Evolutionary conservation across 2,113 vertebrate genomes (phyloP), one percentile per base, ranked within the genome.

Genomic region (Ophthalmolycus amberensis): DNA sequence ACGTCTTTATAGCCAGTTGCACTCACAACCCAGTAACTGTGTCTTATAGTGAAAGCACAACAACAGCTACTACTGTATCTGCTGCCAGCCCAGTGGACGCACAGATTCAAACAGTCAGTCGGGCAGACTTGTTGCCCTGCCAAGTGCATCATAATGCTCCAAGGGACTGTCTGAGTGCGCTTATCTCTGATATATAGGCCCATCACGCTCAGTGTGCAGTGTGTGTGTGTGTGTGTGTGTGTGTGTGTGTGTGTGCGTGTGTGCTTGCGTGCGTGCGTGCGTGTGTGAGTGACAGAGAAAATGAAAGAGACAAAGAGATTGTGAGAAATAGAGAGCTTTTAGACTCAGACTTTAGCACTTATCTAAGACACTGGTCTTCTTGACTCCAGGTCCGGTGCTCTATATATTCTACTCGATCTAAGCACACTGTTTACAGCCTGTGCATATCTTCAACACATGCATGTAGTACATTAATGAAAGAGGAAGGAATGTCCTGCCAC

Each of bases 131-230:
- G 77, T 80, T 85, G 75, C 77, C 91, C 83, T 68, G 80, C 78
- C 71, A 75, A 89, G 83, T 88, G 82, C 52, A 79, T 79, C 68
- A 81, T 75, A 59, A 79, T 60, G 66, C 80, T 83, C 77, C 42
- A 18, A 77, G 82, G 83, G 73, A 74, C 62, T 50, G 72, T 88
- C 75, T 75, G 79, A 86, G 85, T 87, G 73, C 62, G 69, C 73
- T 64, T 79, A 77, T 70, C 48, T 75, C 79, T 73, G 78, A 77
- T 76, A 59, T 85, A 32, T 79, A 84, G 63, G 71, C 75, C 89
- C 71, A 84, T 77, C 85, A 68, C 11, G 18, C 75, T 77, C 0
- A 20, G 65, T 68, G 29, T 29, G 29, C 29, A 29, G 29, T 71
- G 59, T 46, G 64, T 71, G 40, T 25, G 48, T 38, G 38, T 10